Evolutionary conservation across 2,797 vertebrate species (phyloP).

Genomic region (Ataeniobius toweri): DNA sequence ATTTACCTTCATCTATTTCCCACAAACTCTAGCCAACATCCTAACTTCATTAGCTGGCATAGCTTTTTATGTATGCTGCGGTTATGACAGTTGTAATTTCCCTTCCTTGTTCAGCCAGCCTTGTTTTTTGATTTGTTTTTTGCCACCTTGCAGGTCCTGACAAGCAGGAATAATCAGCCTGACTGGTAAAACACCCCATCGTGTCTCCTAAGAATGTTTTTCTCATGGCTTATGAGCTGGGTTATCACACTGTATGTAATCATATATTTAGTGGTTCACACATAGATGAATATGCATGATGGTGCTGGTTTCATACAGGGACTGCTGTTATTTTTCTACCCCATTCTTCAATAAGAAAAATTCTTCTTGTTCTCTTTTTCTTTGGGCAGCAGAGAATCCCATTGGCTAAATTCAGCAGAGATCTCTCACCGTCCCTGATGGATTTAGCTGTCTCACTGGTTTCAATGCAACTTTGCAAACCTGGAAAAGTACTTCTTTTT

Average conservation of each 20-base stretch:
- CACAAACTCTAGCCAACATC: background rate
- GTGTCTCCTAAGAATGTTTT: background rate
- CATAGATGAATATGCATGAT: background rate
- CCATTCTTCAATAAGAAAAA: background rate
- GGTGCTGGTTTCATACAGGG: background rate
- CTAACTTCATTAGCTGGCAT: background rate
- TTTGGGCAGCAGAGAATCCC: constrained; percentile 1
- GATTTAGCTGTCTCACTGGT: background rate
- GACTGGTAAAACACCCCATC: background rate
- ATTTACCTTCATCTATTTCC: too few species aligned
- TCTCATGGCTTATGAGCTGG: background rate
- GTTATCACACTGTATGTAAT: background rate
- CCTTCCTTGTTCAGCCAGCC: background rate
- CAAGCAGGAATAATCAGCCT: background rate
- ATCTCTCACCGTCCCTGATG: background rate
- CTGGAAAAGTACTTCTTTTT: too few species aligned
- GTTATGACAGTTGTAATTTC: background rate
- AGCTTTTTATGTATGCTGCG: background rate
- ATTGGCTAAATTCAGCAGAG: background rate
- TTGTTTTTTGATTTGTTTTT: background rate
- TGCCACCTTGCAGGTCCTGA: background rate
- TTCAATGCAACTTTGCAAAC: background rate
- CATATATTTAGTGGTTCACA: too few species aligned
- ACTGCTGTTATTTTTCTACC: background rate
- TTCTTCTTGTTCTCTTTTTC: background rate